A percentile compares a stretch with the other conserved stretches of the same genome.
phyloP scores from a whole-genome alignment of 2,797 vertebrate genomes.

The Scolopax bukidnonensis region DNA sequence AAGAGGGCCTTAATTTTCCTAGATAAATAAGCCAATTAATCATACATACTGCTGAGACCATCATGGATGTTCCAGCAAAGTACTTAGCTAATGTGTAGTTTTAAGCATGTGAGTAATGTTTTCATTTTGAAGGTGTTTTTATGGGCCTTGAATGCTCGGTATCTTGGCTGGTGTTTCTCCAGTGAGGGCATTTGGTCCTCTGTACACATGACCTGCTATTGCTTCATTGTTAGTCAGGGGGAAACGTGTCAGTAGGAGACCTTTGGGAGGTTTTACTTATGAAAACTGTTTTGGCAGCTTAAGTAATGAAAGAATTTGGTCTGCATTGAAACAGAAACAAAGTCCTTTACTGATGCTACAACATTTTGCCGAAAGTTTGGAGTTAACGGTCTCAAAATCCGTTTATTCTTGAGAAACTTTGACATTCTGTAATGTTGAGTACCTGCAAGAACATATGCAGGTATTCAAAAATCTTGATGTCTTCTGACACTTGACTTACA shows the following conservation, averaged over 20 bases:
- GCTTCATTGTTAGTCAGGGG: not conserved
- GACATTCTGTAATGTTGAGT: not conserved
- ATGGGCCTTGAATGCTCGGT: not conserved
- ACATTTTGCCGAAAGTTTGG: not conserved
- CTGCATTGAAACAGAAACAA: not conserved
- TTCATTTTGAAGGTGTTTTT: not conserved
- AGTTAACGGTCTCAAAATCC: not conserved
- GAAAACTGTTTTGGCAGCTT: not conserved
- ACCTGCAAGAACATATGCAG: not conserved
- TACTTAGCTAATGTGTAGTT: not conserved
- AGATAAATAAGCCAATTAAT: not conserved
- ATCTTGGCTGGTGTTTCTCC: not conserved
- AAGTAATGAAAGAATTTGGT: not conserved
- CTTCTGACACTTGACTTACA: not conserved
- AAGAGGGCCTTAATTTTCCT: not conserved
- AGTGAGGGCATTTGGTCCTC: not conserved
- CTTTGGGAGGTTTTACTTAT: not conserved
- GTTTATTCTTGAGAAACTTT: not conserved
- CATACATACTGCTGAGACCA: not conserved
- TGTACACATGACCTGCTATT: rapidly evolving
- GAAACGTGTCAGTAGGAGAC: not conserved
- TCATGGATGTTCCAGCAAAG: not conserved
- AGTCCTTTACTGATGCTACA: not conserved
- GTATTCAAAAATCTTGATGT: not conserved
- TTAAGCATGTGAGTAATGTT: not conserved